phyloP scores from a whole-genome alignment of 2,797 vertebrate species.

The Uromys caudimaculatus region DNA sequence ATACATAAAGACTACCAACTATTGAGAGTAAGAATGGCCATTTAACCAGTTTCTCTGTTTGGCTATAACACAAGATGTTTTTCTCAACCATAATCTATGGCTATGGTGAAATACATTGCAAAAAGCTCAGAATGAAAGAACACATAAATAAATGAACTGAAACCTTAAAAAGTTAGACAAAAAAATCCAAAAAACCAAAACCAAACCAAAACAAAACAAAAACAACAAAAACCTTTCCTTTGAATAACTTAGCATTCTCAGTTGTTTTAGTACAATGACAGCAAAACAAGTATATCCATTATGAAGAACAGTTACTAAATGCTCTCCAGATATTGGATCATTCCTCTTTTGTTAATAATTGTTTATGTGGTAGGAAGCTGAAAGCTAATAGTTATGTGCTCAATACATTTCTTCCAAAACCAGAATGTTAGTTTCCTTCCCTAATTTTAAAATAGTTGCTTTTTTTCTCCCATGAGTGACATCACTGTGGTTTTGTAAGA shows the following conservation, averaged over 20 bases:
- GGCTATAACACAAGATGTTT: neutral
- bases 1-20: neutral
- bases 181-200: too few species aligned
- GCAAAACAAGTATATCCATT: neutral
- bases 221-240: neutral
- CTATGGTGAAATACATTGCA: neutral
- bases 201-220: too few species aligned
- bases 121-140: neutral
- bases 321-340: neutral
- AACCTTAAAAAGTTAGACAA: neutral
- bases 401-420: neutral
- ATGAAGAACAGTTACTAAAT: slow-evolving; percentile 1
- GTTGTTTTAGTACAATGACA: neutral
- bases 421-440: neutral
- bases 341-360: neutral
- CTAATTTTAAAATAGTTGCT: neutral
- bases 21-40: accelerated
- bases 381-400: neutral
- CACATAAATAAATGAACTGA: neutral
- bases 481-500: neutral
- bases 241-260: neutral
- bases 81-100: neutral
- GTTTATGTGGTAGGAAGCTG: neutral
- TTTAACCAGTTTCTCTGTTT: too few species aligned
- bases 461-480: neutral